Conservation (phyloP, 1,140 invertebrate genomes). For the Harpegnathos saltator region DNA sequence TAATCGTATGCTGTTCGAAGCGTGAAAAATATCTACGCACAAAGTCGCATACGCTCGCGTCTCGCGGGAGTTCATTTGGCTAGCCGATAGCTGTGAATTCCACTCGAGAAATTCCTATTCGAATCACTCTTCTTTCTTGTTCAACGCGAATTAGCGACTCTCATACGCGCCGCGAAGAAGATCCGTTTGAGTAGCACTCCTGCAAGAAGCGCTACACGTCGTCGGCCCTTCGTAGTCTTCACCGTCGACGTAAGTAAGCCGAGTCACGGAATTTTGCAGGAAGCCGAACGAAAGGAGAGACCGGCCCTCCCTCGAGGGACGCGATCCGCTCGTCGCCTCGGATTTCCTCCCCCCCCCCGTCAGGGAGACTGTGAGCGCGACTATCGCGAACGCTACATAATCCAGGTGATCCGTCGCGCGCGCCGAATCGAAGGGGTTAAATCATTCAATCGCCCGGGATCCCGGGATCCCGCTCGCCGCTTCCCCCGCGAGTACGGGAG, state of each 20-base stretch:
- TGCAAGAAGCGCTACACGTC: neutral
- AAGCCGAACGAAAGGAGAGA: neutral
- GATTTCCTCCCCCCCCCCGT: neutral
- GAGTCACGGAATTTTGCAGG: neutral
- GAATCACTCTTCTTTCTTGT: too few species aligned
- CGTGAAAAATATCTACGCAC: too few species aligned
- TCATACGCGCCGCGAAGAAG: too few species aligned
- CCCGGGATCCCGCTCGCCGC: neutral
- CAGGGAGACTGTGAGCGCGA: neutral
- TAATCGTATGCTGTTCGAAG: too few species aligned
- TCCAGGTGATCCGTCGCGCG: neutral
- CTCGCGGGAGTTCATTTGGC: neutral
- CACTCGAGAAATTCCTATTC: slow-evolving; percentile 20
- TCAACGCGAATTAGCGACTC: too few species aligned
- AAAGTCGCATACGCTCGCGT: too few species aligned
- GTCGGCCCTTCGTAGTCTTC: neutral
- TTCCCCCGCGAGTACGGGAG: slow-evolving; percentile 23
- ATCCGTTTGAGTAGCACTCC: too few species aligned
- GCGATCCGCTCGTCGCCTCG: neutral
- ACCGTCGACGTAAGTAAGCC: neutral
- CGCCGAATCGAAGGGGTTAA: slow-evolving; percentile 10
- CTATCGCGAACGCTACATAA: neutral
- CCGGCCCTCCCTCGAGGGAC: neutral
- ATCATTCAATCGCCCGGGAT: slow-evolving; percentile 41
- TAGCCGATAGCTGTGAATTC: slow-evolving; percentile 55